Conservation (phyloP, 2,113 vertebrate species). For the Oryzias melastigma region DNA sequence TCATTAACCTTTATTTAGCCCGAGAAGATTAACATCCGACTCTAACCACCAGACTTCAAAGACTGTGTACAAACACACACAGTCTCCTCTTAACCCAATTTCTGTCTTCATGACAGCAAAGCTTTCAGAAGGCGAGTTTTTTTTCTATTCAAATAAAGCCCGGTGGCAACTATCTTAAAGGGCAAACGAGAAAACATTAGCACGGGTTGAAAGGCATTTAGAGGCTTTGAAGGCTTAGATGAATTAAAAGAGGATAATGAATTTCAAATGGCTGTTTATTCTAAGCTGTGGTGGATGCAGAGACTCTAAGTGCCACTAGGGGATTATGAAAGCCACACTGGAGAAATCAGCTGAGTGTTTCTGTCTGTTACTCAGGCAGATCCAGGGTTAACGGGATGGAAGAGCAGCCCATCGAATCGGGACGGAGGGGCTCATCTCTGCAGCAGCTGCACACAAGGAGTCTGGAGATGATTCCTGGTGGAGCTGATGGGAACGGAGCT, state of each 20-base stretch:
- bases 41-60: not conserved
- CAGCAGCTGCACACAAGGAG: not conserved
- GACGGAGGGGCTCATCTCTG: not conserved
- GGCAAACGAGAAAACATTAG: not conserved
- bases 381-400: not conserved
- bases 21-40: no score
- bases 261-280: conserved; percentile 2
- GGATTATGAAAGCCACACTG: not conserved
- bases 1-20: no score
- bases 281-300: not conserved
- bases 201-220: not conserved
- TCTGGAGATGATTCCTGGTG: not conserved
- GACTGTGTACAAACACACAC: not conserved
- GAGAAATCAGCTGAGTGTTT: conserved; percentile 1
- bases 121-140: not conserved
- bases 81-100: not conserved
- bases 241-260: conserved; percentile 3
- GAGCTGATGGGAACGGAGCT: no score
- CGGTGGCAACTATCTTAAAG: not conserved
- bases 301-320: not conserved
- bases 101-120: not conserved
- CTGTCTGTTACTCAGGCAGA: not conserved
- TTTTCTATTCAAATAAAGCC: not conserved
- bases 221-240: not conserved
- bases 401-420: not conserved